Evolutionary conservation across 2,888 invertebrate genomes (phyloP).

Genomic region (Lochmaea capreae): DNA sequence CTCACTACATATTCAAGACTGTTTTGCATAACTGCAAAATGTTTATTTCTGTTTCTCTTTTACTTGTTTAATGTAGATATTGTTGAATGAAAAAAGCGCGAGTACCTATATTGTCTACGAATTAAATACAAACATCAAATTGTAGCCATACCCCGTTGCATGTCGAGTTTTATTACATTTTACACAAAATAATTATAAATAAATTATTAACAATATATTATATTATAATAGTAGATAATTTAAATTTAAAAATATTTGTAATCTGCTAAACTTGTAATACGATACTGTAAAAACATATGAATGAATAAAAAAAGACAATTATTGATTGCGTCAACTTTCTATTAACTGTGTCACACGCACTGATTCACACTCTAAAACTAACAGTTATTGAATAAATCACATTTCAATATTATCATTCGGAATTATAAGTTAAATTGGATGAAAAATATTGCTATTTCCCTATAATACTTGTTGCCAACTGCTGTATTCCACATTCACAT

Average conservation of each 20-base stretch:
- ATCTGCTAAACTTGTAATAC: constrained; percentile 65
- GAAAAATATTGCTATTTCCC: no score
- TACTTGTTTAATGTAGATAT: constrained; percentile 39
- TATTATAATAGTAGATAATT: constrained; percentile 63
- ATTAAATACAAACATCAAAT: constrained; percentile 42
- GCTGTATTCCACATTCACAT: no score
- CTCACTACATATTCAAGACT: no score
- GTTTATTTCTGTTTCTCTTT: constrained; percentile 31
- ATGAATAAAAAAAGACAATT: constrained; percentile 64
- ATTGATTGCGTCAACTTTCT: constrained; percentile 62
- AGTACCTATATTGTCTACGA: constrained; percentile 56
- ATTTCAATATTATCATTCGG: no score
- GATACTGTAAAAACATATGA: constrained; percentile 65
- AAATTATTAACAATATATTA: constrained; percentile 63
- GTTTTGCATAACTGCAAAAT: background rate
- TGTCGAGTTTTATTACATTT: constrained; percentile 65
- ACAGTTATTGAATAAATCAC: background rate
- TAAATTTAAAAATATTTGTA: constrained; percentile 64
- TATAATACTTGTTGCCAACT: no score
- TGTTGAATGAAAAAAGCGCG: constrained; percentile 53
- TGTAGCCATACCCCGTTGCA: constrained; percentile 65
- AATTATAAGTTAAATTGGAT: no score
- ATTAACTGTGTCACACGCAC: constrained; percentile 25
- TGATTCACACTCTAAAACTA: background rate
- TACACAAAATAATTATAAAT: constrained; percentile 64